Base-by-base conservation (phyloP, 1,140 invertebrate species). In the Lerema accius region DNA sequence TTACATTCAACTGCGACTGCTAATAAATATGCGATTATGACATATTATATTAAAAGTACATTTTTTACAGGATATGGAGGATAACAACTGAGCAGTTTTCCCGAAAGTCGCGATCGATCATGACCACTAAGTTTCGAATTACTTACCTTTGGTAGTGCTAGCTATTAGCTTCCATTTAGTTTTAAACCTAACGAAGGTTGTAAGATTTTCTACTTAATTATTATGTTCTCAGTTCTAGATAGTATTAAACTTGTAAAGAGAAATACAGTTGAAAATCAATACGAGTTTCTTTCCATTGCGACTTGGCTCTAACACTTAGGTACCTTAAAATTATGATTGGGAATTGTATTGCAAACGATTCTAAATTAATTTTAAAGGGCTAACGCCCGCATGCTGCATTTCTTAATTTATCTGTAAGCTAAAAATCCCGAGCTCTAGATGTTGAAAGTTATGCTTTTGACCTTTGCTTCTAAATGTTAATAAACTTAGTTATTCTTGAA, bases 21-120 rank as follows among this genome's bases (percentile, higher is more conserved):
- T 14, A 55, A 9, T 55, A 7, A 32, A 7, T 32, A 32, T 32
- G 7, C 28, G 28, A 42, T 55, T 42, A 55, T 55, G 42, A 55
- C 14, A 5, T 37, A 26, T 55, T 55, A 19, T 63, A 53, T 63
- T 63, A 35, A 55, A 51, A 62, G 51, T 56, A 56, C 39, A 26
- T 68, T 67, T 65, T 59, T 82, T 80, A 19, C 80, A 85, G 82
- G 82, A 85, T 45, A 48, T 79, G 50, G 82, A 85, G 67, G 82
- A 85, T 56, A 85, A 82, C 69, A 78, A 81, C 56, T 81, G 62
- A 79, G 35, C 58, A 19, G 42, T 48, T 51, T 19, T 46, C 61
- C 39, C 6, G 51, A 56, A 42, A 43, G 37, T 46, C 56, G 23
- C 32, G 42, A 46, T 46, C 17, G 15, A 59, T 32, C 35, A 37